Percentiles rank a stretch among this genome's conserved stretches.
phyloP scores from a whole-genome alignment of 2,113 vertebrate species.

The Nettapus auritus region DNA sequence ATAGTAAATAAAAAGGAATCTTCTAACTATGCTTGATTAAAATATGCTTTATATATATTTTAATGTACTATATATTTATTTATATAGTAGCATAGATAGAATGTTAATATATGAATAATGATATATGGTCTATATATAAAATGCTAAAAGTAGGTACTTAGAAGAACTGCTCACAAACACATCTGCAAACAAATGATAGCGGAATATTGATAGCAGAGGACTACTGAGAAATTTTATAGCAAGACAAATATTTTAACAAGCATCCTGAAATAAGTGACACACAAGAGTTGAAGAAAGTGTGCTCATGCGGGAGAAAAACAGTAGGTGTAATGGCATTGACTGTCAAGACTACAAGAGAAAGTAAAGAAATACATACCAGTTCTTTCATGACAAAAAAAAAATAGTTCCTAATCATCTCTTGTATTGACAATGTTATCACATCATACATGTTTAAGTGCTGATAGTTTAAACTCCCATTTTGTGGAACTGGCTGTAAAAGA shows the following conservation, averaged over 20 bases:
- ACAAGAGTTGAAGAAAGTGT: background rate
- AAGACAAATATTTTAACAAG: slow-evolving; percentile 5
- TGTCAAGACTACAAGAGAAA: background rate
- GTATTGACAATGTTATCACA: background rate
- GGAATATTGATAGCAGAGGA: background rate
- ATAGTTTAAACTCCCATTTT: slow-evolving; percentile 1
- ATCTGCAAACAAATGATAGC: background rate
- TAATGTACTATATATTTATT: background rate
- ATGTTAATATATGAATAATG: background rate
- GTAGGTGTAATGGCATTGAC: slow-evolving; percentile 7
- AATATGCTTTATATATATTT: background rate
- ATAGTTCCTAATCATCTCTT: background rate
- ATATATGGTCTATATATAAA: background rate
- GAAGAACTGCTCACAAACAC: background rate
- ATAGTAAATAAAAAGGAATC: background rate
- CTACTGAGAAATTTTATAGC: background rate
- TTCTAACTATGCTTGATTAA: background rate
- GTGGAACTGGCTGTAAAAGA: slow-evolving; percentile 28
- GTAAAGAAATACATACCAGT: background rate
- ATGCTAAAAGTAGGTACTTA: background rate
- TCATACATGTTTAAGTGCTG: background rate
- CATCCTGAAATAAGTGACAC: slow-evolving; percentile 27
- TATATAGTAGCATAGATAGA: background rate
- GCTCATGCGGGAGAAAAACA: background rate
- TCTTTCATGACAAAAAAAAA: slow-evolving; percentile 13